Base-by-base conservation (phyloP, 2,113 vertebrate genomes). In the Typhlomys cinereus region DNA sequence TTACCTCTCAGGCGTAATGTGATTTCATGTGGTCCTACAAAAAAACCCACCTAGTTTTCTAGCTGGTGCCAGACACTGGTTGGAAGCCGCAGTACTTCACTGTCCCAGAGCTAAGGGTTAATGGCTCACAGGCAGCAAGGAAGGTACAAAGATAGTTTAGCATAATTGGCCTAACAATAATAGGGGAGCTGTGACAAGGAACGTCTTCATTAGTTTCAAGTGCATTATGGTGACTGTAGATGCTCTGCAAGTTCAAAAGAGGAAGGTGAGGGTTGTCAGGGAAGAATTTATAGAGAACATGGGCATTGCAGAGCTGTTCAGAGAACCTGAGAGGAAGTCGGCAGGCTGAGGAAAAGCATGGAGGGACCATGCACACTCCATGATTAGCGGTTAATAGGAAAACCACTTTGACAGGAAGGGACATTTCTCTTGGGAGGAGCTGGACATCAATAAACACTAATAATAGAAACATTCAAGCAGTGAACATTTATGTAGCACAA, bases 211-310 rank as follows among this genome's bases (percentile, higher is more conserved):
- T 79, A 59, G 78, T 66, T 95, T 82, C 57, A 62, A 85, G 59
- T 48, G 71, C 92, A 52, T 93, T 80, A 66, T 41, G 66, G 59
- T 83, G 52, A 91, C 64, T 75, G 0, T 44, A 0, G 15, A 39
- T 85, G 83, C 62, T 91, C 89, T 79, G 4, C 13, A 34, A n/a
- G n/a, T 75, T 90, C 93, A 83, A 50, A 83, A n/a, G 69, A 86
- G 62, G 64, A 89, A 70, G 83, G 54, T 21, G 27, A 21, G n/a
- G 15, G 34, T 54, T 88, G 67, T 90, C 54, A 92, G 64, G 48
- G 57, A 85, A 84, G 41, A 79, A 39, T 79, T 88, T 66, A 29
- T 46, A 36, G 69, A 91, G 64, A 41, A 54, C 36, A 6, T 10
- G 21, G 54, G 31, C 46, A 48, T 29, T 50, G 13, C 75, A n/a